Base-by-base conservation (phyloP, 92 coral and sea anemone species). In the Porites cylindrica region DNA sequence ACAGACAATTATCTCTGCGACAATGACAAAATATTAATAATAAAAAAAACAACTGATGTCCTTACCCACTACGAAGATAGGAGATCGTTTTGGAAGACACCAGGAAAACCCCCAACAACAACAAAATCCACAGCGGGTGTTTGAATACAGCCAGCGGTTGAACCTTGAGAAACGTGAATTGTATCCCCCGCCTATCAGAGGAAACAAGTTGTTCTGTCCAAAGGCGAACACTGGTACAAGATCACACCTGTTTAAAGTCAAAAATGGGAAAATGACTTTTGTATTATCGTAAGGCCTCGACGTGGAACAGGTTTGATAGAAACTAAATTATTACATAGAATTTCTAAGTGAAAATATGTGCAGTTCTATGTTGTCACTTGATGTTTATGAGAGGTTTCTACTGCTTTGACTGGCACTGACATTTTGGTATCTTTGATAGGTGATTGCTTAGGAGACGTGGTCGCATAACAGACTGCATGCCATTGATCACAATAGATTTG, bases 171-270 rank as follows among this genome's bases (percentile, higher is more conserved):
- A 89, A 18, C 80, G 76, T 26, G 91, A 82, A 51, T 82, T 82
- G 21, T 78, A 82, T 17, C 84, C 85, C 21, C 90, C 90, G 14
- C 77, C 85, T 51, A 81, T 69, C 1, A 85, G 51, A 47, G 75
- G 70, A 77, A 64, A 88, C 53, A 91, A 78, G 80, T 93, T 88
- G 76, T 88, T 93, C 84, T 93, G 94, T 43, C 96, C 96, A 85
- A 93, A 93, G 24, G 81, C 93, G 70, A 91, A 91, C 23, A 93
- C 96, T 1, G 96, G 96, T 18, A 93, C 96, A 58, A 93, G 94
- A 65, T 88, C 83, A 50, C 90, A 85, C n/a, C 96, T 93, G 60
- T 3, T 61, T 47, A 74, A 17, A 10, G 21, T 21, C 23, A 52
- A 52, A 75, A 47, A n/a, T 13, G 8, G 1, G 8, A 12, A 19